Evolutionary conservation across 37 sponge, comb jelly and placozoan genomes (phyloP).

Genomic region (Dysidea cf. avara): DNA sequence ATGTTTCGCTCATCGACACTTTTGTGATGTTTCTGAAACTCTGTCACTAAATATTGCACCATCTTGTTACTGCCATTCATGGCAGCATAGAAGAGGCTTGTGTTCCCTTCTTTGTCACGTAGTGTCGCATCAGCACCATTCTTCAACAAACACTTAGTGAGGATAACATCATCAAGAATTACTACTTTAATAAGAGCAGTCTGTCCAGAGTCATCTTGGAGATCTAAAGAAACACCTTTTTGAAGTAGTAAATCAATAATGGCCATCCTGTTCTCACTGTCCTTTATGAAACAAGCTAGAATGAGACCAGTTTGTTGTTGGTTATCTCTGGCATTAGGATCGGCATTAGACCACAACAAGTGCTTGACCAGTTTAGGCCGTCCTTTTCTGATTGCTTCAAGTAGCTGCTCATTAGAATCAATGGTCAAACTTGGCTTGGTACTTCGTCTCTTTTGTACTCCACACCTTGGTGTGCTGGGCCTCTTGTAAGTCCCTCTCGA

Average conservation of each 20-base stretch:
- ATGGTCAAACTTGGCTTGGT: too few species aligned
- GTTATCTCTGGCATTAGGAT: conserved; percentile 10
- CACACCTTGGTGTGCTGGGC: too few species aligned
- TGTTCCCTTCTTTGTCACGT: conserved; percentile 65
- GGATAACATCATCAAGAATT: conserved; percentile 23
- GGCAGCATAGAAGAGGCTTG: conserved; percentile 53
- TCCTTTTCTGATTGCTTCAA: conserved; percentile 27
- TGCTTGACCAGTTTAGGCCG: conserved; percentile 37
- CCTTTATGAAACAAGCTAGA: conserved; percentile 24
- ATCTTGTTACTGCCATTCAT: conserved; percentile 36
- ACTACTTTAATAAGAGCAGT: conserved; percentile 67
- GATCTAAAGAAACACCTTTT: conserved; percentile 55
- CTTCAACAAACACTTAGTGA: conserved; percentile 14
- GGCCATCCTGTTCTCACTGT: conserved; percentile 2
- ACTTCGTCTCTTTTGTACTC: too few species aligned
- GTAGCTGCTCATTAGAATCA: conserved; percentile 26
- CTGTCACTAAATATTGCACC: conserved; percentile 33
- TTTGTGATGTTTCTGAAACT: background rate
- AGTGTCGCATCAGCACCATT: conserved; percentile 22
- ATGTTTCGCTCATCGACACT: conserved; percentile 70
- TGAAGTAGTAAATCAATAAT: conserved; percentile 38
- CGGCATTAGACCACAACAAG: conserved; percentile 28
- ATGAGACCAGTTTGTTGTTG: conserved; percentile 33
- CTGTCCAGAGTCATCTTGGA: conserved; percentile 45
- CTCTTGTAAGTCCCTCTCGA: too few species aligned